phyloP scores from a whole-genome alignment of 1,140 invertebrate genomes.

The Cyphomyrmex costatus region DNA sequence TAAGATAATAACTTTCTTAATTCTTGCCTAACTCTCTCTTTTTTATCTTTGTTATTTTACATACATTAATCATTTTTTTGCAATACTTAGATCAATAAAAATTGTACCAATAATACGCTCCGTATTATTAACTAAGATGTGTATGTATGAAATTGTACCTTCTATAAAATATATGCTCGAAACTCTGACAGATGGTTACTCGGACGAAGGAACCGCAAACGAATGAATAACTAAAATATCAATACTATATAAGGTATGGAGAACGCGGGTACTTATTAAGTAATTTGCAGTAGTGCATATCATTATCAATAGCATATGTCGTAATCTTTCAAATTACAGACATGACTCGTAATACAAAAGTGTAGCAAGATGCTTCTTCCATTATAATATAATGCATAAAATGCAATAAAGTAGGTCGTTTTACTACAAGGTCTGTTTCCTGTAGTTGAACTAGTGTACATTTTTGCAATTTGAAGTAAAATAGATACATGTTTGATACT shows the following conservation, averaged over 20 bases:
- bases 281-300: constrained; percentile 7
- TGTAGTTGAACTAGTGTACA: too few relatives aligned
- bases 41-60: neutral
- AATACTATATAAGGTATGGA: neutral
- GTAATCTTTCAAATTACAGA: constrained; percentile 22
- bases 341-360: neutral
- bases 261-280: constrained; percentile 10
- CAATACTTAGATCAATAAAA: neutral
- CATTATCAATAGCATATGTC: constrained; percentile 17
- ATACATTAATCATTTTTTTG: neutral
- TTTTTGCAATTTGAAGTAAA: too few relatives aligned
- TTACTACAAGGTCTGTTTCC: neutral
- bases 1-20: neutral
- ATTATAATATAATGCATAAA: neutral
- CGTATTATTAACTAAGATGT: too few relatives aligned
- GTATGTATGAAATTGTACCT: too few relatives aligned
- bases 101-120: neutral
- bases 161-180: too few relatives aligned
- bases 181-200: neutral
- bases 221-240: neutral
- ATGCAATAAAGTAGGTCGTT: constrained; percentile 1
- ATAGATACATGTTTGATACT: too few relatives aligned
- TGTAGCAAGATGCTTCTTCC: constrained; percentile 6
- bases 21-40: too few relatives aligned
- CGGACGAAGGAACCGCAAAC: neutral